Evolutionary conservation across 2,113 vertebrate species (phyloP).

Genomic region (Notothenia rossii): DNA sequence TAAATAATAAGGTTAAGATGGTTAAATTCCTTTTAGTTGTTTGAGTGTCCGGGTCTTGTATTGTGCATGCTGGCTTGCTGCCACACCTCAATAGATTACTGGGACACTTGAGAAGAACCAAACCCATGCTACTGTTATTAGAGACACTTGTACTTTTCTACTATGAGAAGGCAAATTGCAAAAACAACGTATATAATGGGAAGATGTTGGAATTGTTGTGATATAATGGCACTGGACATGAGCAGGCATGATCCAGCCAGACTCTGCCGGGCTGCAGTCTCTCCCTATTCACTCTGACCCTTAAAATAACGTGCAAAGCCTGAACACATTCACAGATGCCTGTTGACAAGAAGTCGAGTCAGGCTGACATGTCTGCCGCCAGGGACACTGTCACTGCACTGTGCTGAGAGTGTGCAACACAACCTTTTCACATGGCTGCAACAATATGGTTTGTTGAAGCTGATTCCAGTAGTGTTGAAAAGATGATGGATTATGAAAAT

Average conservation of each 20-base stretch:
- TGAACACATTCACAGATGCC: constrained; percentile 58
- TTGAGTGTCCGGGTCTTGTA: neutral
- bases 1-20: neutral
- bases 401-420: neutral
- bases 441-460: neutral
- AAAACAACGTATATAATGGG: neutral
- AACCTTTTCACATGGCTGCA: neutral
- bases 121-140: neutral
- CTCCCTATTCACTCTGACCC: constrained; percentile 43
- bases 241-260: constrained; percentile 58
- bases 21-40: neutral
- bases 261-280: constrained; percentile 9
- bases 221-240: constrained; percentile 45
- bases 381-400: constrained; percentile 32
- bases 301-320: constrained; percentile 78
- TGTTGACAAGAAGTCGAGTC: constrained; percentile 44
- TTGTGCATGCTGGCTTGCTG: neutral
- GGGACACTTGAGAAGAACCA: neutral
- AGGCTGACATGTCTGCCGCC: constrained; percentile 12
- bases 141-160: neutral
- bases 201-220: neutral
- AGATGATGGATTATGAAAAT: neutral
- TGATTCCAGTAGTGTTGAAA: neutral
- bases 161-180: neutral
- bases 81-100: neutral